Evolutionary conservation across 2,797 vertebrate genomes (phyloP), one percentile per base, ranked within the genome.

Genomic region (Acomys russatus): DNA sequence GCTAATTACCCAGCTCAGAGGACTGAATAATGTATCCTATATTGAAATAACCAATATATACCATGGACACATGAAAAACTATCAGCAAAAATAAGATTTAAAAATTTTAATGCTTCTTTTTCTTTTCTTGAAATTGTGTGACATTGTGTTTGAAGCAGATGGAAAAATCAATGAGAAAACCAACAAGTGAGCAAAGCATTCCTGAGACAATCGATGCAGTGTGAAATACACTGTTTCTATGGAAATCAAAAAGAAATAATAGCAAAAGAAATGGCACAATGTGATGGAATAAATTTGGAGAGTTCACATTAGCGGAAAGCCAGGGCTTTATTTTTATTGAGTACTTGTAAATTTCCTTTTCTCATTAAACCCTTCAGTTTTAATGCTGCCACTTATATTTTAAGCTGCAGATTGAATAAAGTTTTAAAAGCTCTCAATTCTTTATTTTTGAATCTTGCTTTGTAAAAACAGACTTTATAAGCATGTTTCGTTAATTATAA

Each of bases 241-340:
- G 70, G 89, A 91, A 97, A 97, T 76, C 3, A 90, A 49, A 96
- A 94, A 15, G 59, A 92, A 80, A 89, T 92, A 68, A 85, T 77
- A 86, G 73, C 9, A 51, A 79, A 88, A 73, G 11, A 77, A 80
- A 87, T 0, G 44, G 10, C 12, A 82, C 23, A 77, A 89, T 68
- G 33, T 76, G 44, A 83, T 49, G 44, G 49, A 63, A 94, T 82
- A 88, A 15, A 68, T 83, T 79, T 61, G 1, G 77, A 33, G 17
- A 76, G 44, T 86, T 95, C 74, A 49, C 54, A 8, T 79, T 70
- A 82, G 92, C 63, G 59, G 7, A 17, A 94, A 83, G 25, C n/a
- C 12, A 64, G 6, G 0, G 7, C n/a, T 95, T 97, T 95, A 51
- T 86, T 89, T 93, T 92, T 88, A 79, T 90, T 54, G 10, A 28